Evolutionary conservation across 2,888 invertebrate species (phyloP).

Genomic region (Parnassius mnemosyne): DNA sequence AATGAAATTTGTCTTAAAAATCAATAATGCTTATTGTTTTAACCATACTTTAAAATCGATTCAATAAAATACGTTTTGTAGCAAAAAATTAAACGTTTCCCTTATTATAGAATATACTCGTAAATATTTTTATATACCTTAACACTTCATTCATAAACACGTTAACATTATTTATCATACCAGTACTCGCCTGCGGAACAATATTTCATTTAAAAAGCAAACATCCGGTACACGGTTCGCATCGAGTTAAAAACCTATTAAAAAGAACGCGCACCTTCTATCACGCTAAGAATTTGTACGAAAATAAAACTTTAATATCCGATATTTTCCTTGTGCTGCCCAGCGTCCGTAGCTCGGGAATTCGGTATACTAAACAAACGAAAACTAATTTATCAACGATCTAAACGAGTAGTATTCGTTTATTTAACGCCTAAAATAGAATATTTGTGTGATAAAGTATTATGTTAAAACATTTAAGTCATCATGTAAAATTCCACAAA

Average conservation of each 20-base stretch:
- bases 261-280: slow-evolving; percentile 20
- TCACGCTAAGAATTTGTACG: slow-evolving; percentile 22
- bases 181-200: slow-evolving; percentile 14
- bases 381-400: slow-evolving; percentile 23
- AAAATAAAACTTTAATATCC: slow-evolving; percentile 27
- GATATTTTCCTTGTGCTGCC: slow-evolving; percentile 18
- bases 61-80: too few species aligned
- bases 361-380: slow-evolving; percentile 19
- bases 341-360: slow-evolving; percentile 18
- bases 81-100: too few species aligned
- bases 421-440: slow-evolving; percentile 13
- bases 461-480: not conserved
- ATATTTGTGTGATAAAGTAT: slow-evolving; percentile 5
- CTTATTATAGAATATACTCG: too few species aligned
- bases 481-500: too few species aligned
- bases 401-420: slow-evolving; percentile 7
- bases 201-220: slow-evolving; percentile 22
- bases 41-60: too few species aligned
- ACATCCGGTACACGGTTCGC: slow-evolving; percentile 24
- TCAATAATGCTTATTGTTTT: too few species aligned
- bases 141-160: slow-evolving; percentile 1
- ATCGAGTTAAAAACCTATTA: slow-evolving; percentile 19
- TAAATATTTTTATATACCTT: too few species aligned
- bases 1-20: too few species aligned
- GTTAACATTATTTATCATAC: slow-evolving; percentile 15